Evolutionary conservation across 2,888 invertebrate species (phyloP), one percentile per base, ranked within the genome.

Genomic region (Gonocerus acuteangulatus): DNA sequence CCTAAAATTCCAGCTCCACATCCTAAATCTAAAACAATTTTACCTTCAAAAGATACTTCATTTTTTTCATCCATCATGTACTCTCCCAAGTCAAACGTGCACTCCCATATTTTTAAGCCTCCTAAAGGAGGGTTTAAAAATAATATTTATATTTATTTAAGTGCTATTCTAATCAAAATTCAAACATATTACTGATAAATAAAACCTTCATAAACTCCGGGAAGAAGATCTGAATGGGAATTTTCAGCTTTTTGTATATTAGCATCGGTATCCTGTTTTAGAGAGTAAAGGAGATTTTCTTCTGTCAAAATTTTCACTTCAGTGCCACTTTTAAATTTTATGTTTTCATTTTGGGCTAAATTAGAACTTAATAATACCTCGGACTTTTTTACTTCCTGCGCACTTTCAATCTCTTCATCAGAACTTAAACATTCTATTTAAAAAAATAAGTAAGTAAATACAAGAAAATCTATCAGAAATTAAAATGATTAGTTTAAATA

Each of bases 81-180:
- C 63, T 81, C 74, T 36, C 86, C 75, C 59, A 95, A 74, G 73
- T 95, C 95, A 69, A 82, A 78, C 3, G 92, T 89, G 71, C 95
- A 93, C 77, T 96, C 95, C 96, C 96, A 96, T 63, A 95, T 83
- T 79, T 95, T 95, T 27, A 94, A 78, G 9, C 96, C 96, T 69
- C 95, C 95, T 92, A 70, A 51, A 76, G 72, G 65, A 67, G 44
- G 64, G 65, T 39, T n/a, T n/a, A n/a, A n/a, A n/a, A n/a, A n/a
- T n/a, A n/a, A n/a, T n/a, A n/a, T n/a, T n/a, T n/a, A n/a, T n/a
- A n/a, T n/a, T n/a, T n/a, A n/a, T n/a, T n/a, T n/a, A n/a, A n/a
- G n/a, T n/a, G n/a, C 15, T 23, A 22, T 66, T 52, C 71, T n/a
- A n/a, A n/a, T n/a, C n/a, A n/a, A n/a, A n/a, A n/a, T n/a, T n/a